phyloP scores from a whole-genome alignment of 2,113 vertebrate genomes.

The Uria lomvia region DNA sequence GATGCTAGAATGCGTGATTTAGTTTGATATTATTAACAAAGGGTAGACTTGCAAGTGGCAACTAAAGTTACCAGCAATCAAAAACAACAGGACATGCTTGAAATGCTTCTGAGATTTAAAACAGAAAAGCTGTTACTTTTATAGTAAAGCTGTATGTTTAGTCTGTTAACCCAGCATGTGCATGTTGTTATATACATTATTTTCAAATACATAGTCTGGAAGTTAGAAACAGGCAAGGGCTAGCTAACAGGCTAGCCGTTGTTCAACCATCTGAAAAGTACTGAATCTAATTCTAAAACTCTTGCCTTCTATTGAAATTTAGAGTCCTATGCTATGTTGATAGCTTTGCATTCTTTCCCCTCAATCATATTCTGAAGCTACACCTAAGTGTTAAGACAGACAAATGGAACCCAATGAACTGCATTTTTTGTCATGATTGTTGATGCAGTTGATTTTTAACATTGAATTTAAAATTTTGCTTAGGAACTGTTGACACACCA shows the following conservation, averaged over 20 bases:
- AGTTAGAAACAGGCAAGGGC: neutral
- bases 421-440: neutral
- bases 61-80: neutral
- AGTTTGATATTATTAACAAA: neutral
- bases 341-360: neutral
- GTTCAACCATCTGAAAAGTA: neutral
- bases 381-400: neutral
- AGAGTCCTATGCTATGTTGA: neutral
- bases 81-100: neutral
- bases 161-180: neutral
- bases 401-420: neutral
- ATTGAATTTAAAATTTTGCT: neutral
- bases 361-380: neutral
- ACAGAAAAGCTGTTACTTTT: neutral
- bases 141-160: neutral
- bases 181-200: neutral
- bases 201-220: neutral
- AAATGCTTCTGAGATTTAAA: neutral
- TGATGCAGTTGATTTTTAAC: neutral
- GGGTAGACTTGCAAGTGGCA: neutral
- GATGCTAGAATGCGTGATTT: neutral
- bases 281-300: neutral
- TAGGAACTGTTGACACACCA: conserved; percentile 93
- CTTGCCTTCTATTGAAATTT: neutral
- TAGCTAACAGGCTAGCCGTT: neutral